Percentiles rank a stretch among this genome's conserved stretches.
phyloP scores from a whole-genome alignment of 2,888 invertebrate species.

The Trisateles emortualis region DNA sequence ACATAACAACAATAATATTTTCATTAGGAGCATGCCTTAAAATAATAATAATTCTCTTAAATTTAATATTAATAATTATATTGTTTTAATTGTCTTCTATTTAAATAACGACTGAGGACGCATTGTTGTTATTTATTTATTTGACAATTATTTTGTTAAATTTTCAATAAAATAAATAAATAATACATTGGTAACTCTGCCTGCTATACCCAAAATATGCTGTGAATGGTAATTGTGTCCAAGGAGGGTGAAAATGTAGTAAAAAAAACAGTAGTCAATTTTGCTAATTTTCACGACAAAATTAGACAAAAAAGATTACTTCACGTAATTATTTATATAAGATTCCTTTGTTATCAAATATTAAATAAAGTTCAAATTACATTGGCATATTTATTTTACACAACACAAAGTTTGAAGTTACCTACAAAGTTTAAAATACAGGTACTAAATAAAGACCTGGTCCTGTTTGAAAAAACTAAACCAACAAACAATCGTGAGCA shows the following conservation, averaged over 20 bases:
- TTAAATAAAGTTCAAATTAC: constrained; percentile 28
- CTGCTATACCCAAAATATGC: not conserved
- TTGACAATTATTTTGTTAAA: constrained; percentile 46
- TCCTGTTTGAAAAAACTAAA: too few species aligned
- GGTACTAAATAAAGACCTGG: too few species aligned
- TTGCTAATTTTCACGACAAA: constrained; percentile 63
- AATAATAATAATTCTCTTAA: not conserved
- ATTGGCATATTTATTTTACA: constrained; percentile 15
- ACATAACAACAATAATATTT: not conserved
- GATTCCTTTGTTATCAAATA: constrained; percentile 25
- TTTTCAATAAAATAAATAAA: not conserved
- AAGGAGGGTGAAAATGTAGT: constrained; percentile 73
- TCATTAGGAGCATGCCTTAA: not conserved
- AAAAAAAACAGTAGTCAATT: constrained; percentile 44
- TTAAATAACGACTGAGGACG: constrained; percentile 72
- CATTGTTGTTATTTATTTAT: constrained; percentile 58
- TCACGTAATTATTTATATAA: constrained; percentile 33
- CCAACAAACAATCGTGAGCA: too few species aligned
- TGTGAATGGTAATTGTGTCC: not conserved
- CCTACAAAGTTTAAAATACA: too few species aligned
- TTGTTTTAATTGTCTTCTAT: constrained; percentile 61
- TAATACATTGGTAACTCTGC: constrained; percentile 8
- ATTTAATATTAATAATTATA: constrained; percentile 13
- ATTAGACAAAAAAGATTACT: constrained; percentile 51
- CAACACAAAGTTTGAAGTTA: too few species aligned